phyloP scores from a whole-genome alignment of 2,797 vertebrate genomes.

The Acrossocheilus fasciatus region DNA sequence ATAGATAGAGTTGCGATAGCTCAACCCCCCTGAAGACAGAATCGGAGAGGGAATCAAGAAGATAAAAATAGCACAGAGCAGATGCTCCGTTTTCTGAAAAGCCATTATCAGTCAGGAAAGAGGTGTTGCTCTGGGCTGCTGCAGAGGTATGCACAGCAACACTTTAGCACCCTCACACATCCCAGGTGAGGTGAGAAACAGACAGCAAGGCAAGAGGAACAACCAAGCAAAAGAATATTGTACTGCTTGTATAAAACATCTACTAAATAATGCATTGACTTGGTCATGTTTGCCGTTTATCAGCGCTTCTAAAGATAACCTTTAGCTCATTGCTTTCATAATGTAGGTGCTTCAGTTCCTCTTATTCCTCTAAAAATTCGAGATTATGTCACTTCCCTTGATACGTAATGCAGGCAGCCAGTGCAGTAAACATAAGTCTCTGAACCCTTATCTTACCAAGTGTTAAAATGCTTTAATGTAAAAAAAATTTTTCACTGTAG shows the following conservation, averaged over 20 bases:
- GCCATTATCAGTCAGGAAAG: conserved; percentile 62
- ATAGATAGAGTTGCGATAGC: conserved; percentile 11
- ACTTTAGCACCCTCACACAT: conserved; percentile 51
- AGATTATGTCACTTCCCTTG: neutral
- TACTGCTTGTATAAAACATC: conserved; percentile 20
- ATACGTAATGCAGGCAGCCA: neutral
- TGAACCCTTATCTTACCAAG: neutral
- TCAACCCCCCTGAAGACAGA: conserved; percentile 52
- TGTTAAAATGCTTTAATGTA: neutral
- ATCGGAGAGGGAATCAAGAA: conserved; percentile 50
- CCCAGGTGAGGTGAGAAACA: conserved; percentile 35
- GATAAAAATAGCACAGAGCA: conserved; percentile 63
- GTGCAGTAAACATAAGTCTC: neutral
- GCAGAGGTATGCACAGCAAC: conserved; percentile 52
- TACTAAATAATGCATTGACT: conserved; percentile 34
- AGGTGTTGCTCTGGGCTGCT: conserved; percentile 55
- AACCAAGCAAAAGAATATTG: neutral
- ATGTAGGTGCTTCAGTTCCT: neutral
- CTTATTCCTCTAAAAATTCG: neutral
- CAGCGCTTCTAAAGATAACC: conserved; percentile 29
- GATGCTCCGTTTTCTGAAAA: conserved; percentile 63
- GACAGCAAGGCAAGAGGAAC: conserved; percentile 3
- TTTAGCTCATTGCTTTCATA: neutral
- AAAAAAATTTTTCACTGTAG: neutral
- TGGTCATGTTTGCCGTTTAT: conserved; percentile 30